Evolutionary conservation across 2,113 vertebrate species (phyloP).

Genomic region (Corythaeola cristata): DNA sequence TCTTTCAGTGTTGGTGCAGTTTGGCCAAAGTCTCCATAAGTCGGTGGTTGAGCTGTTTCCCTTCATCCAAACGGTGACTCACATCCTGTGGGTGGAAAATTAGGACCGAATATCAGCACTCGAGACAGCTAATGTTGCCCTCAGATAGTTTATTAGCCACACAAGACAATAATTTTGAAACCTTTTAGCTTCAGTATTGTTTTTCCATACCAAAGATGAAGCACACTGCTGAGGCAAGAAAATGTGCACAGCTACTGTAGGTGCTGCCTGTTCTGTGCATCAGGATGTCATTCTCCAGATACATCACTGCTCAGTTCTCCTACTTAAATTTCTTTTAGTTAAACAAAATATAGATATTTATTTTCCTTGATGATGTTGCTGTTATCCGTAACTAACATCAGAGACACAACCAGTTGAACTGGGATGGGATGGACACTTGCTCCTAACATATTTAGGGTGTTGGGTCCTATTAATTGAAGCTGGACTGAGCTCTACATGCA

Average conservation of each 20-base stretch:
- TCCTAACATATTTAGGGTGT: background rate
- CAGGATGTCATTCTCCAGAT: background rate
- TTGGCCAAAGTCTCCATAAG: background rate
- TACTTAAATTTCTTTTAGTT: background rate
- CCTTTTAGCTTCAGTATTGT: background rate
- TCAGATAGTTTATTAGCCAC: background rate
- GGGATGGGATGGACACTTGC: background rate
- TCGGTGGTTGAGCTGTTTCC: background rate
- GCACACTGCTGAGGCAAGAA: background rate
- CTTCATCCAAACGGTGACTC: background rate
- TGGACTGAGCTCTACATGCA: constrained; percentile 3
- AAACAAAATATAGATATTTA: background rate
- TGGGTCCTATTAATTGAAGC: background rate
- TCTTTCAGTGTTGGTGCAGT: no score
- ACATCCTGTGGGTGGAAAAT: background rate
- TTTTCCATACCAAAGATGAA: background rate
- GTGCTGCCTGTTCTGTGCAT: background rate
- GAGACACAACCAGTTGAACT: background rate
- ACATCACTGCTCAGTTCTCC: background rate
- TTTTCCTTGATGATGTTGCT: background rate
- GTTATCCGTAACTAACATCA: background rate
- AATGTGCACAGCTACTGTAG: background rate
- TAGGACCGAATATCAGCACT: background rate
- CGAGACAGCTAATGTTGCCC: background rate
- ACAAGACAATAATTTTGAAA: background rate